Evolutionary conservation across 2,113 vertebrate genomes (phyloP), one percentile per base, ranked within the genome.

Genomic region (Caracal caracal): DNA sequence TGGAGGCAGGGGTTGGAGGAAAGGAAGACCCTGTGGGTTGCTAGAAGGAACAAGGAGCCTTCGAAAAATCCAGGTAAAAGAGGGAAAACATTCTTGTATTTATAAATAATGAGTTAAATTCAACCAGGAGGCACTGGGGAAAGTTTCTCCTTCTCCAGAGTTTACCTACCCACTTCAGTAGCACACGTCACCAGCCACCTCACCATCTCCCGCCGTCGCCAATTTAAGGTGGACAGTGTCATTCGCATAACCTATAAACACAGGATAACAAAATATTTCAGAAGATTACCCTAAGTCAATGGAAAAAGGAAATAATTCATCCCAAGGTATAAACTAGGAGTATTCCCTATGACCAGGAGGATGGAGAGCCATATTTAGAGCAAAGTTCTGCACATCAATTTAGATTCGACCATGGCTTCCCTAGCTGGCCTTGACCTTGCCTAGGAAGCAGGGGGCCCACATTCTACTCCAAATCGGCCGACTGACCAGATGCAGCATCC

Each of bases 111-210:
- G 71, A 70, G 26, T 11, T 53, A 78, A 81, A 65, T 56, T 37
- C 51, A 2, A 71, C 35, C 30, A 30, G 0, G 11, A 90, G 81
- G 49, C 2, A 10, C 4, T n/a, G 40, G 37, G n/a, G 28, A 66
- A 84, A 61, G 88, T 43, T 43, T 43, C 80, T 51, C 47, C 59
- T 61, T 10, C 61, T 75, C 47, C 17, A 70, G 24, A 71, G 40
- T 73, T 88, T 71, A 99, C 99, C 65, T 98, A 99, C 99, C 99
- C 92, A 99, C 98, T 99, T 99, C 99, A 97, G 99, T 99, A 97
- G 99, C 99, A 98, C 99, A 99, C 0, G 99, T 99, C 95, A 99
- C 99, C 97, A 99, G 97, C 99, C 99, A 99, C 95, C 99, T 98
- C 97, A 99, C 99, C 99, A 99, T 99, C 97, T 99, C 99, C 90